Conservation (phyloP, 2,113 vertebrate species). For the Lagenorhynchus albirostris region DNA sequence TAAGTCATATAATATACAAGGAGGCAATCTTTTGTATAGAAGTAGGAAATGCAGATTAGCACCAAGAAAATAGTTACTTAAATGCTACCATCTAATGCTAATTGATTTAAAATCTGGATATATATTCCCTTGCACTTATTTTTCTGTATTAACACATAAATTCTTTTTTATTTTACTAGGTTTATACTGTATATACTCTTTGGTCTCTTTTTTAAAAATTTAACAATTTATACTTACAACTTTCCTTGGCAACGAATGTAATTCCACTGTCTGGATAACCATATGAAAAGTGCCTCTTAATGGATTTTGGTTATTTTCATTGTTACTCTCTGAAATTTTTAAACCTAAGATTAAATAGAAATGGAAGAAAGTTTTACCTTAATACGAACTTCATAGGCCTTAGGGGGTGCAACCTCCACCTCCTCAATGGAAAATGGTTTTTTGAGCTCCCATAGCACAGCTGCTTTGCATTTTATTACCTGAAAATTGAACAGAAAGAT, state of each 20-base stretch:
- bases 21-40: not conserved
- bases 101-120: not conserved
- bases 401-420: conserved; percentile 86
- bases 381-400: conserved; percentile 85
- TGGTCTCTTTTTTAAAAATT: not conserved
- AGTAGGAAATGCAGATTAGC: not conserved
- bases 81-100: not conserved
- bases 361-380: conserved; percentile 78
- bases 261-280: not conserved
- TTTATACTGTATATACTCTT: not conserved
- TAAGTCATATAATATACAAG: not conserved
- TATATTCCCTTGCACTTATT: not conserved
- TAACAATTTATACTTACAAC: not conserved
- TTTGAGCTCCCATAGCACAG: conserved; percentile 81
- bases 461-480: conserved; percentile 77
- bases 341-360: not conserved
- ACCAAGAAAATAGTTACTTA: not conserved
- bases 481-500: not conserved
- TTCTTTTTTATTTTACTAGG: not conserved
- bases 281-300: not conserved
- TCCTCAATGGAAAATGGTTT: conserved; percentile 86
- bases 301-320: not conserved
- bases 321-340: not conserved
- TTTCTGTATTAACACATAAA: not conserved
- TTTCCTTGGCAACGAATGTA: not conserved